Conservation (phyloP, 2,888 invertebrate genomes). For the Linnaemya vulpina region DNA sequence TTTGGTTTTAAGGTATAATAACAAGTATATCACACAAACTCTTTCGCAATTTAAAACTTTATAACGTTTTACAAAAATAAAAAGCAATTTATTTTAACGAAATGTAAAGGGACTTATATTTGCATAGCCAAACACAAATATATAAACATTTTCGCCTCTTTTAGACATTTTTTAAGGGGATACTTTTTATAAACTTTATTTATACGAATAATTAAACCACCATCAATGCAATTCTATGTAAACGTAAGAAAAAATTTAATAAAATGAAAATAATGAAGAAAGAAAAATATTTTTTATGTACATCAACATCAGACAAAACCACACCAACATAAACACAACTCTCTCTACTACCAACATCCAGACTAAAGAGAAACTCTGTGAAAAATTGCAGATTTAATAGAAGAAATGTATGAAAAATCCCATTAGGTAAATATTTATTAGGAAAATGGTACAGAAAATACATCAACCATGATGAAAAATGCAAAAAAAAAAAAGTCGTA, state of each 20-base stretch:
- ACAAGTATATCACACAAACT: not conserved
- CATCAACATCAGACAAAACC: slow-evolving; percentile 62
- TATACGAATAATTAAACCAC: slow-evolving; percentile 66
- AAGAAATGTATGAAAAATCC: slow-evolving; percentile 47
- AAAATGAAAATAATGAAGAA: slow-evolving; percentile 54
- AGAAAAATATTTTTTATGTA: slow-evolving; percentile 34
- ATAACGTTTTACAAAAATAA: slow-evolving; percentile 22
- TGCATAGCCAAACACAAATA: slow-evolving; percentile 2
- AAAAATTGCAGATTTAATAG: slow-evolving; percentile 56
- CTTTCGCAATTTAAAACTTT: slow-evolving; percentile 15
- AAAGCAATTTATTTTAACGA: slow-evolving; percentile 42
- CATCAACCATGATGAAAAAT: slow-evolving; percentile 66
- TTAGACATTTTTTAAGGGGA: slow-evolving; percentile 50
- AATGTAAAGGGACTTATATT: slow-evolving; percentile 41
- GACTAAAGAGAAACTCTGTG: slow-evolving; percentile 60
- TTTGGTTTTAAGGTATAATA: not conserved
- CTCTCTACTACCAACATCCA: slow-evolving; percentile 24
- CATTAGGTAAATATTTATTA: slow-evolving; percentile 69
- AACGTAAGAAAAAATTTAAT: slow-evolving; percentile 47
- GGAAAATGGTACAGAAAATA: slow-evolving; percentile 67
- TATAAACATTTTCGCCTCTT: slow-evolving; percentile 18
- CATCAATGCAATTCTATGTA: slow-evolving; percentile 66
- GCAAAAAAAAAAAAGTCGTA: slow-evolving; percentile 9
- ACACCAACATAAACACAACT: slow-evolving; percentile 29
- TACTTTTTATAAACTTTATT: slow-evolving; percentile 62